Evolutionary conservation across 2,113 vertebrate genomes (phyloP).

Genomic region (Todiramphus saurophagus): DNA sequence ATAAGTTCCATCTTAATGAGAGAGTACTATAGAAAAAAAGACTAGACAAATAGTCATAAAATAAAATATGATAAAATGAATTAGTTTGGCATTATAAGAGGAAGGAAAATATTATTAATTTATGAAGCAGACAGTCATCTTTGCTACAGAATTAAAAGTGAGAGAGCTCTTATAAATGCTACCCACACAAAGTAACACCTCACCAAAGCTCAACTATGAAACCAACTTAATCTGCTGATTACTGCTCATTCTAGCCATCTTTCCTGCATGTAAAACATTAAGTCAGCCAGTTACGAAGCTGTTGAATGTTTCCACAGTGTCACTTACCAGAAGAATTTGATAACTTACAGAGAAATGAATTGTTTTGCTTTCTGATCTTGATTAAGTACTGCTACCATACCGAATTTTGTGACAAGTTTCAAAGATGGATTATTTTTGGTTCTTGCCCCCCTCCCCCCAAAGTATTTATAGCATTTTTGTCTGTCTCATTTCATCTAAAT

Average conservation of each 20-base stretch:
- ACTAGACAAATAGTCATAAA: background rate
- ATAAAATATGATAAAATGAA: background rate
- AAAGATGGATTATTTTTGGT: constrained; percentile 11
- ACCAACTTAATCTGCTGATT: constrained; percentile 71
- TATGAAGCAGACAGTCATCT: constrained; percentile 64
- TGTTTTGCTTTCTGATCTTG: constrained; percentile 72
- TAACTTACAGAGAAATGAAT: constrained; percentile 78
- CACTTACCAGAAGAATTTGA: constrained; percentile 82
- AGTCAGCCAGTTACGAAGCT: constrained; percentile 76
- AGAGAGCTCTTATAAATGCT: constrained; percentile 67
- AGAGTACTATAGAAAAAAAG: background rate
- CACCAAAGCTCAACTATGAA: constrained; percentile 63
- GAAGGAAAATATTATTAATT: constrained; percentile 75
- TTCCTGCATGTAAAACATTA: constrained; percentile 72
- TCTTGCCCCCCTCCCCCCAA: background rate
- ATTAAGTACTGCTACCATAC: constrained; percentile 46
- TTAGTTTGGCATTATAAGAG: constrained; percentile 40
- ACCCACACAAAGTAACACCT: constrained; percentile 63
- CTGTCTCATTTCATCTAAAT: background rate
- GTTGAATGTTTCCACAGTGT: constrained; percentile 72
- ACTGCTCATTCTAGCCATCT: constrained; percentile 61
- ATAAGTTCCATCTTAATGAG: background rate
- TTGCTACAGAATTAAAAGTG: constrained; percentile 73
- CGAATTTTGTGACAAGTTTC: constrained; percentile 37
- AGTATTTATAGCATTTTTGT: background rate